Conservation (phyloP, 2,888 invertebrate species). For the Cheilosia impressa region DNA sequence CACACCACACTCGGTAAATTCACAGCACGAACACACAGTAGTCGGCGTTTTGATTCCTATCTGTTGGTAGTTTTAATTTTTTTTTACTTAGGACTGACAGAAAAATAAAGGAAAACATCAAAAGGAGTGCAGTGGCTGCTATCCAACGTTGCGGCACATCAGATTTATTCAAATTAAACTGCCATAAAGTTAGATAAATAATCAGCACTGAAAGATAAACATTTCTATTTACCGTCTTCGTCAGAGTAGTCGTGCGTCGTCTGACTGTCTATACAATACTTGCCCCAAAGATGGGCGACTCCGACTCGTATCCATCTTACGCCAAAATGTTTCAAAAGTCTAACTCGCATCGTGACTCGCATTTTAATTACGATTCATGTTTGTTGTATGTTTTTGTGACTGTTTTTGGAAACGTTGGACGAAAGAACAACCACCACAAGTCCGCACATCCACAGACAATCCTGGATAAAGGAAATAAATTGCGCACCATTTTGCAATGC, state of each 20-base stretch:
- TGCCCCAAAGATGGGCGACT: slow-evolving; percentile 52
- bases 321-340: slow-evolving; percentile 54
- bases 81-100: not conserved
- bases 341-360: slow-evolving; percentile 67
- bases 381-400: slow-evolving; percentile 50
- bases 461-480: slow-evolving; percentile 29
- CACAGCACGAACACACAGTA: slow-evolving; percentile 49
- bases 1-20: slow-evolving; percentile 50
- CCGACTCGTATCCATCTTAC: slow-evolving; percentile 34
- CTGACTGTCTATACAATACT: slow-evolving; percentile 19
- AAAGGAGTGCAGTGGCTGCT: slow-evolving; percentile 48
- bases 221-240: slow-evolving; percentile 9
- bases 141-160: slow-evolving; percentile 66
- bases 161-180: slow-evolving; percentile 72
- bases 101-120: not conserved
- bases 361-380: slow-evolving; percentile 64
- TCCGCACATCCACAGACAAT: not conserved
- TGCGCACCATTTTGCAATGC: slow-evolving; percentile 14
- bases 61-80: slow-evolving; percentile 17
- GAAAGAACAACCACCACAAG: slow-evolving; percentile 19
- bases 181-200: slow-evolving; percentile 64
- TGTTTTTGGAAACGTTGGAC: slow-evolving; percentile 50
- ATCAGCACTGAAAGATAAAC: slow-evolving; percentile 52
- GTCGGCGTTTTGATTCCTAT: slow-evolving; percentile 39
- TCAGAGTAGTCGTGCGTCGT: slow-evolving; percentile 7